Evolutionary conservation across 2,797 vertebrate genomes (phyloP).

Genomic region (Todus mexicanus): DNA sequence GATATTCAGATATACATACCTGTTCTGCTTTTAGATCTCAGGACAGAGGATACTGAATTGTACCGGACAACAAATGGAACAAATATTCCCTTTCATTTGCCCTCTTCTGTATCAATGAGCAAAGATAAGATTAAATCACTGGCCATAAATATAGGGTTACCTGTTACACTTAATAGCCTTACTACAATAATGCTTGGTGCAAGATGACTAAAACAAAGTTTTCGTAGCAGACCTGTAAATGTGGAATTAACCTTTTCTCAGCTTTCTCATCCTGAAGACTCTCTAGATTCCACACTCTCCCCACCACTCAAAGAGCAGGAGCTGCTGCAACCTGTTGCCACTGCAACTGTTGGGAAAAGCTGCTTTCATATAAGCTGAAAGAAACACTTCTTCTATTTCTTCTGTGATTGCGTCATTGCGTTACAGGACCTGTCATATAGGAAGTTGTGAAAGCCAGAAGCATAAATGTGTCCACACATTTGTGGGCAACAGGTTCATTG

Average conservation of each 20-base stretch:
- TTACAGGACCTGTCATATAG: neutral
- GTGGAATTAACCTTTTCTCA: neutral
- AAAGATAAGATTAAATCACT: neutral
- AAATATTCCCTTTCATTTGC: neutral
- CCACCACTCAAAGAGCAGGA: too few relatives aligned
- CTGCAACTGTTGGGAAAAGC: neutral
- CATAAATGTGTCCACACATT: neutral
- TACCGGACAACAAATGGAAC: neutral
- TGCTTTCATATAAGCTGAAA: neutral
- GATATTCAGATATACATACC: neutral
- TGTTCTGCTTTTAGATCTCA: neutral
- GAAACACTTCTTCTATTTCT: neutral
- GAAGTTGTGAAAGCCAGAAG: constrained; percentile 24
- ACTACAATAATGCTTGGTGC: neutral
- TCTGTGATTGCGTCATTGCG: neutral
- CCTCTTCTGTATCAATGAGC: neutral
- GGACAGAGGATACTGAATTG: neutral
- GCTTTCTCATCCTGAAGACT: neutral
- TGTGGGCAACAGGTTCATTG: neutral
- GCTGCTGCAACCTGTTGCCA: too few relatives aligned
- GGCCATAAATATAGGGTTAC: neutral
- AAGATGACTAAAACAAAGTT: neutral
- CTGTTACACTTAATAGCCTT: neutral
- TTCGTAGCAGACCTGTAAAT: neutral
- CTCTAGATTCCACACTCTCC: neutral